Conservation (phyloP, 2,113 vertebrate species). For the Marmota monax region DNA sequence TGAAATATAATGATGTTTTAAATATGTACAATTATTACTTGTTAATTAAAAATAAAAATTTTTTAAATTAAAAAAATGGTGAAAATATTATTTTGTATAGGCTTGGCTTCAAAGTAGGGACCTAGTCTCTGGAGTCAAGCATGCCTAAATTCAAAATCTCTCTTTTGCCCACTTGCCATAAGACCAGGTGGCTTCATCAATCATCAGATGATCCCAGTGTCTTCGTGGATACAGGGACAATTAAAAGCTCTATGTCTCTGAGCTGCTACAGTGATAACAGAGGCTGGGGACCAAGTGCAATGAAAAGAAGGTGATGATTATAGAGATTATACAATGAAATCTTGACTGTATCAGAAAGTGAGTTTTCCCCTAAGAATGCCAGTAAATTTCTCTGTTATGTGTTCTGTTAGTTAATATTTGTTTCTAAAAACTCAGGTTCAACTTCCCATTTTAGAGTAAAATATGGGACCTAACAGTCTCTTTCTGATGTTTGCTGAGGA, state of each 20-base stretch:
- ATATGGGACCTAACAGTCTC: neutral
- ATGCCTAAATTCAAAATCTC: neutral
- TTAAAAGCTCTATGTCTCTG: neutral
- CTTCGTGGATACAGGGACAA: neutral
- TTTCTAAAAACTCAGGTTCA: neutral
- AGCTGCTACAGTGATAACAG: neutral
- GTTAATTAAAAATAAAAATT: neutral
- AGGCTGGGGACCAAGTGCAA: rapidly evolving
- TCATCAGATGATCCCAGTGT: neutral
- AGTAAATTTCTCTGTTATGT: neutral
- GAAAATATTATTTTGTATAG: neutral
- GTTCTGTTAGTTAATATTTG: neutral
- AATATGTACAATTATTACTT: neutral
- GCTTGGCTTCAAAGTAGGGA: neutral
- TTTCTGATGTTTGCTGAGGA: neutral
- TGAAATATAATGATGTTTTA: neutral
- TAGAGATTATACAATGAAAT: neutral
- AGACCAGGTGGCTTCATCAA: neutral
- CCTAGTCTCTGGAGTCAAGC: neutral
- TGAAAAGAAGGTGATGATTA: neutral
- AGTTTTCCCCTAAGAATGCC: neutral
- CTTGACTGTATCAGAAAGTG: neutral
- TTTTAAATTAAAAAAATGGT: neutral
- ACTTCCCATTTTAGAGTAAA: neutral
- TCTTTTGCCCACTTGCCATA: neutral